Evolutionary conservation across 2,888 invertebrate species (phyloP), one percentile per base, ranked within the genome.

Genomic region (Tetropium fuscum): DNA sequence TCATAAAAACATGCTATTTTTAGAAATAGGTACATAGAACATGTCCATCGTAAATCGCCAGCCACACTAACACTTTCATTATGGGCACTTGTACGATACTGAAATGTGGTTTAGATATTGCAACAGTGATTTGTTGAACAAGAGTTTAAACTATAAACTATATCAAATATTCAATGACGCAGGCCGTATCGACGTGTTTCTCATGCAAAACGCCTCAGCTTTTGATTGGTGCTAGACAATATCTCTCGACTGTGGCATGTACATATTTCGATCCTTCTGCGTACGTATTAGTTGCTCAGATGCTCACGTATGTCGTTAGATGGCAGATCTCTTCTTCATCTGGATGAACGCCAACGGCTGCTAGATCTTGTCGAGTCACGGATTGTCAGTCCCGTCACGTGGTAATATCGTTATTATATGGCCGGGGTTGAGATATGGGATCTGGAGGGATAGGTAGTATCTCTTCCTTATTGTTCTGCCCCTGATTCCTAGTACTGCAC

Each of bases 311-410:
- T 58, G 61, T 64, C 61, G 64, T 66, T 64, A 64, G 66, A 64
- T 64, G 62, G 64, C 53, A 68, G 70, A 70, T 69, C 66, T 67
- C 70, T 68, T 70, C 70, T 66, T 71, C 58, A 68, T 61, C 64
- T 43, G 49, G 58, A 57, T 60, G 70, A 64, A 63, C 64, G 62
- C 65, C 64, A 67, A 64, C 63, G 64, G 66, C 68, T 54, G 63
- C 58, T 59, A 69, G 69, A 72, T 73, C 67, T 75, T 74, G 74
- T 73, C 73, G 66, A 70, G 73, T 73, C 73, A 72, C 74, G 70
- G 64, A 69, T 74, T 74, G 74, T 72, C 72, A 74, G 74, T 72
- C 72, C 47, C 53, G 72, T 76, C 76, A 75, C 74, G 75, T 73
- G 73, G 70, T 70, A 62, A 73, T 72, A 74, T 72, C 70, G 72